Evolutionary conservation across 2,888 invertebrate genomes (phyloP), one percentile per base, ranked within the genome.

Genomic region (Drosophila gaucha): DNA sequence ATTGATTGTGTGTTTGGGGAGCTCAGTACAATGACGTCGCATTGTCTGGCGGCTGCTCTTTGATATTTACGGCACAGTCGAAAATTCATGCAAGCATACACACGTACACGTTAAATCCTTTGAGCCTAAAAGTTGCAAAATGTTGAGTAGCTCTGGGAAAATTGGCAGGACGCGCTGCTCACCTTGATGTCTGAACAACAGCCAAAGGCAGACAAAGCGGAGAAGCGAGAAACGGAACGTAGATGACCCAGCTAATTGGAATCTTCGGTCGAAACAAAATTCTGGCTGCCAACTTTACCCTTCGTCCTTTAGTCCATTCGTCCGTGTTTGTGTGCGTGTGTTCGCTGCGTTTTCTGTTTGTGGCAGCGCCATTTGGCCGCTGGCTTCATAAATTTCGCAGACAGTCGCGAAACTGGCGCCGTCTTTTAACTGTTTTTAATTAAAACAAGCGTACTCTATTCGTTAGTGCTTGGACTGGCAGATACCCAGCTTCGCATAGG

Each of bases 351-450:
- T 59, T 41, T 46, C 70, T 83, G 67, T 55, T 64, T 75, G 80
- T 80, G 83, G 54, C 73, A 74, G 41, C 74, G 35, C 33, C 66
- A 55, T 60, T 67, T 64, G n/a, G 54, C 66, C 57, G 62, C 39
- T 28, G 65, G 84, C 72, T 68, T 66, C 69, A 74, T 76, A 86
- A 68, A 76, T 84, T 79, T 69, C 14, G 47, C 67, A 68, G 74
- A 77, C 82, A 80, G 65, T 62, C 47, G 76, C 69, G 55, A 56
- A 46, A 38, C 47, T 76, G 73, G 78, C 71, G 78, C 78, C 72
- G 58, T 50, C 50, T 72, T 74, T 78, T 68, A 80, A 84, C 77
- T 62, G 69, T 68, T 86, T 86, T 86, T 84, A 84, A 84, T 84
- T 84, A 86, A 77, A 78, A 84, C 71, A 63, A 14, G 46, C 22